Conservation (phyloP, 2,113 vertebrate species). For the Mirza zaza region DNA sequence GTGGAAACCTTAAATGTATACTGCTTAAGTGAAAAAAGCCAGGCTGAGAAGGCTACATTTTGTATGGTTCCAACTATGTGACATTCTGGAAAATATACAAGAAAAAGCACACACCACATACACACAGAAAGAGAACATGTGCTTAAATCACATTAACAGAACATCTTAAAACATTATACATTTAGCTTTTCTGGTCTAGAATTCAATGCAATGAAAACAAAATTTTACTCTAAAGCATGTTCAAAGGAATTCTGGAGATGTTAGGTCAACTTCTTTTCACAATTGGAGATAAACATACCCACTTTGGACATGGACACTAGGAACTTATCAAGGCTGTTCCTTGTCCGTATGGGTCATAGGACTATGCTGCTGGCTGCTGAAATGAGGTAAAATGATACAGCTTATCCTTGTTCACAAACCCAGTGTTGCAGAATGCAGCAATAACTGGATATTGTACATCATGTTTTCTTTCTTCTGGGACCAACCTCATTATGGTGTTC, state of each 20-base stretch:
- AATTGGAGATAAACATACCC: not conserved
- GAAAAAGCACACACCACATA: not conserved
- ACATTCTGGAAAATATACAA: not conserved
- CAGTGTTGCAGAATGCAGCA: not conserved
- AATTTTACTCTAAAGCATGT: not conserved
- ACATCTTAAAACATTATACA: not conserved
- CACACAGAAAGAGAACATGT: not conserved
- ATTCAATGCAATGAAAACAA: not conserved
- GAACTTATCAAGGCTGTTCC: not conserved
- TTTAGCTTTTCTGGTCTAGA: not conserved
- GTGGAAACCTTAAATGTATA: not conserved
- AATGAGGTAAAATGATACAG: no score
- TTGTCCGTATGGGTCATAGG: not conserved
- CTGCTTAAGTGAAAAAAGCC: not conserved
- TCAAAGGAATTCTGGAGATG: not conserved
- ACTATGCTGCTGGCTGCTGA: not conserved
- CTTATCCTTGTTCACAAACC: no score
- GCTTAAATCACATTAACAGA: not conserved
- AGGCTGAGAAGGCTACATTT: not conserved
- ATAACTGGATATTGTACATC: fast-evolving
- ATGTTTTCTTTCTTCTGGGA: not conserved
- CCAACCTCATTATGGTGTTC: not conserved
- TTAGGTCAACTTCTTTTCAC: not conserved
- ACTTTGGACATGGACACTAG: not conserved
- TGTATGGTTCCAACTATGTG: not conserved